A percentile compares a stretch with the other conserved stretches of the same genome.
phyloP scores from a whole-genome alignment of 2,113 vertebrate species.

The Boleophthalmus pectinirostris region DNA sequence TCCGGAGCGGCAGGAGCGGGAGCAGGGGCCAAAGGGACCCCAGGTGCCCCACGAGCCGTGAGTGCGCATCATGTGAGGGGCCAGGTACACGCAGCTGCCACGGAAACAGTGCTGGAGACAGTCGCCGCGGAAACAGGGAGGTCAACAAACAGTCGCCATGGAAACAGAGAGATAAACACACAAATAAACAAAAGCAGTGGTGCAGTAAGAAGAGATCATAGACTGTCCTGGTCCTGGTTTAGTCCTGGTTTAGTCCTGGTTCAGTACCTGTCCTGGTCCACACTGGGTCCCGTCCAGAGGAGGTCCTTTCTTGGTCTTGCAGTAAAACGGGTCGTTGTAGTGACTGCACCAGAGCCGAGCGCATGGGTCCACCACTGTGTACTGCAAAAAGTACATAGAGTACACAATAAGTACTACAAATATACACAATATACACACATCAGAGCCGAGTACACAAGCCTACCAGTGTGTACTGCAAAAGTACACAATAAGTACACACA shows the following conservation, averaged over 20 bases:
- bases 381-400: constrained; percentile 76
- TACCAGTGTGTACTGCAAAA: neutral
- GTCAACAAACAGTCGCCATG: neutral
- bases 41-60: constrained; percentile 93
- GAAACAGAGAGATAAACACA: no score
- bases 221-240: neutral
- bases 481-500: neutral
- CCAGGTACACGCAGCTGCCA: constrained; percentile 93
- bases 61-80: constrained; percentile 89
- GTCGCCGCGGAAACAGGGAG: neutral
- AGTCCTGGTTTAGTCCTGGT: neutral
- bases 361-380: constrained; percentile 90
- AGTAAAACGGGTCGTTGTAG: constrained; percentile 93
- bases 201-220: no score
- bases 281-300: constrained; percentile 96
- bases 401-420: neutral
- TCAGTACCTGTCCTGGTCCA: constrained; percentile 81
- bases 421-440: neutral
- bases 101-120: constrained; percentile 90
- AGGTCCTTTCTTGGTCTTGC: constrained; percentile 95
- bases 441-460: neutral
- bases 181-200: no score
- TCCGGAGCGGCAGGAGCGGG: constrained; percentile 89
- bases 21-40: constrained; percentile 91
- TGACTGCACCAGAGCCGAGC: constrained; percentile 97